A percentile compares a stretch with the other conserved stretches of the same genome.
phyloP scores from a whole-genome alignment of 2,113 vertebrate species.

The Pygoscelis antarcticus region DNA sequence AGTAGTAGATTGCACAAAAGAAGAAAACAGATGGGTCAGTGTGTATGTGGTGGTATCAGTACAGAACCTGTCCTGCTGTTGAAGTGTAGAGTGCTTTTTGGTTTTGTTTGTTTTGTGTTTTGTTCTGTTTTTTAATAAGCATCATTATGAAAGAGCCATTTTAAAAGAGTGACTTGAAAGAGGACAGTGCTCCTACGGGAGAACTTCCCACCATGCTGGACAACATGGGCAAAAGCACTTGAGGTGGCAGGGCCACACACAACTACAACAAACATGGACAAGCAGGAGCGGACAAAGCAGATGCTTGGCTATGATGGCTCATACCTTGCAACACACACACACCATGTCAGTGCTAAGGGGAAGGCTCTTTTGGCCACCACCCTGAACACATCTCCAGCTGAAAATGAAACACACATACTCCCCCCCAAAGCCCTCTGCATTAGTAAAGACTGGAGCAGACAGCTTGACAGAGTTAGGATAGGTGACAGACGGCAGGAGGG shows the following conservation, averaged over 20 bases:
- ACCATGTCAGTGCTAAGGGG: not conserved
- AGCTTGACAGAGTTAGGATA: not conserved
- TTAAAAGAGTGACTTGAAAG: not conserved
- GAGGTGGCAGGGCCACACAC: not conserved
- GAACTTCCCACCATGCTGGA: not conserved
- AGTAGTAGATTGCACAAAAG: not conserved
- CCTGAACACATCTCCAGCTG: not conserved
- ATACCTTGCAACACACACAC: not conserved
- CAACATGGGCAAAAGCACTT: not conserved
- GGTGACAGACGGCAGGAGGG: not conserved
- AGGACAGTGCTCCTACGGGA: not conserved
- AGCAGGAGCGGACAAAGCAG: not conserved
- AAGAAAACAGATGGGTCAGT: not conserved
- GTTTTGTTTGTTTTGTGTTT: not conserved
- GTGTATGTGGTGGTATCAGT: not conserved
- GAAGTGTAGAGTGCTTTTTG: not conserved
- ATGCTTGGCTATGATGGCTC: not conserved
- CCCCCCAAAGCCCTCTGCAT: not conserved
- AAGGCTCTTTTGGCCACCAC: not conserved
- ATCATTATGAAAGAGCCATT: not conserved
- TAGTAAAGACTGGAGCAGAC: not conserved
- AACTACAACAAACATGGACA: not conserved
- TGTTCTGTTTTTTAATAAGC: not conserved
- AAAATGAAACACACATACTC: not conserved
- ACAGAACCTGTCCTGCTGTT: not conserved